These are phyloP conservation scores for Lasaia peninsularis DNA, from an alignment of 1,140 invertebrate species.

Conservation along the genomic window DNA sequence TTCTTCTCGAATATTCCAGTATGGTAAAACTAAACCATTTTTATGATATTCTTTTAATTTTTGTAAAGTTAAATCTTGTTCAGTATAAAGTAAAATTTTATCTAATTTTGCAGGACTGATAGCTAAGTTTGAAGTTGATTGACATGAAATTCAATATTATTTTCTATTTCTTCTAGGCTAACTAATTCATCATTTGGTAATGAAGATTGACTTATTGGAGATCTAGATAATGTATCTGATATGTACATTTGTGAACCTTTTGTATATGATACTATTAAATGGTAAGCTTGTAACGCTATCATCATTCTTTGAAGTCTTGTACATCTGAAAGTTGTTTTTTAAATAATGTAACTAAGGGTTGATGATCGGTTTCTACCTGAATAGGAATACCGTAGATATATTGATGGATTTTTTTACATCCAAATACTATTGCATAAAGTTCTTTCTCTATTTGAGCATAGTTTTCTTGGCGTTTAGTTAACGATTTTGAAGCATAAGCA, in stretches of 20 bases:
- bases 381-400: constrained; percentile 51
- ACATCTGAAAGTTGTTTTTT: constrained; percentile 20
- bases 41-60: constrained; percentile 9
- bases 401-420: constrained; percentile 44
- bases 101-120: constrained; percentile 14
- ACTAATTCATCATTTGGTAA: constrained; percentile 17
- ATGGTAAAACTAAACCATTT: constrained; percentile 19
- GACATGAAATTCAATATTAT: not conserved
- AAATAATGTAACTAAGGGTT: constrained; percentile 23
- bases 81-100: constrained; percentile 10
- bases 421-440: constrained; percentile 45
- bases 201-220: constrained; percentile 8
- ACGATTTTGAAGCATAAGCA: constrained; percentile 48
- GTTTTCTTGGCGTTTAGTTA: constrained; percentile 17
- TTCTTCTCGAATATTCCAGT: constrained; percentile 25
- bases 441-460: constrained; percentile 59
- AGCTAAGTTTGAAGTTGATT: constrained; percentile 12
- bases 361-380: constrained; percentile 40
- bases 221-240: constrained; percentile 20
- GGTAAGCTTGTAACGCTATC: constrained; percentile 20
- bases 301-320: constrained; percentile 28
- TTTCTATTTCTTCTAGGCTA: not conserved
- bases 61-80: constrained; percentile 11
- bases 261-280: constrained; percentile 22
- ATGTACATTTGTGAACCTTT: constrained; percentile 21